Evolutionary conservation across 2,113 vertebrate species (phyloP).

Genomic region (Gymnobelideus leadbeateri): DNA sequence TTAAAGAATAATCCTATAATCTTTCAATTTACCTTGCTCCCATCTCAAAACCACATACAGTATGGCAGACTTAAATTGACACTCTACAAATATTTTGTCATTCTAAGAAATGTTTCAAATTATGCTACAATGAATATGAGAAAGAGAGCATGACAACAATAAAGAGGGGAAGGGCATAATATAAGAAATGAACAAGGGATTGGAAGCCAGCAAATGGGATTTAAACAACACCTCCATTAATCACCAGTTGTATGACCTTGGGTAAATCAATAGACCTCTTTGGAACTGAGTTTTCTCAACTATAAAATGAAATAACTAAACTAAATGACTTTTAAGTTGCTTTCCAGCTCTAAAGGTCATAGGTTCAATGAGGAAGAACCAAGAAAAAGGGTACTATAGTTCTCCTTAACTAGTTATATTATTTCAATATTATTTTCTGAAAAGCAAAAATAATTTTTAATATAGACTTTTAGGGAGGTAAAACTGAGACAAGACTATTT

Average conservation of each 20-base stretch:
- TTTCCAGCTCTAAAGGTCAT: background rate
- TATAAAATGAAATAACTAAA: background rate
- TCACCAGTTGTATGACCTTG: background rate
- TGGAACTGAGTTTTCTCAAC: background rate
- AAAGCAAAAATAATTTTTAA: slow-evolving; percentile 61
- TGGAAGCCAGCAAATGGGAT: background rate
- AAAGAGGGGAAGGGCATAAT: background rate
- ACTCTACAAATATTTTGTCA: background rate
- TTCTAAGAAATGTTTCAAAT: slow-evolving; percentile 14
- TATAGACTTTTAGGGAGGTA: slow-evolving; percentile 19
- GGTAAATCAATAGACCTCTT: background rate
- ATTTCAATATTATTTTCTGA: slow-evolving; percentile 42
- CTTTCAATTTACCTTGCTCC: background rate
- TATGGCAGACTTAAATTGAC: slow-evolving; percentile 15
- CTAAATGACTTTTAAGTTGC: background rate
- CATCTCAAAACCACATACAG: background rate
- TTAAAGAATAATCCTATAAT: background rate
- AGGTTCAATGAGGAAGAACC: background rate
- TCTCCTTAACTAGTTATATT: slow-evolving; percentile 39
- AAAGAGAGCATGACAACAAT: background rate
- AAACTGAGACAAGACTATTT: slow-evolving; percentile 50
- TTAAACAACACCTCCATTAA: background rate
- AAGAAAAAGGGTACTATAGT: background rate
- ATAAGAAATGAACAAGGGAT: background rate
- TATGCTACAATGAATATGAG: background rate